Percentiles rank a stretch among this genome's conserved stretches.
phyloP scores from a whole-genome alignment of 2,888 invertebrate genomes.

The Caenorhabditis sp. region DNA sequence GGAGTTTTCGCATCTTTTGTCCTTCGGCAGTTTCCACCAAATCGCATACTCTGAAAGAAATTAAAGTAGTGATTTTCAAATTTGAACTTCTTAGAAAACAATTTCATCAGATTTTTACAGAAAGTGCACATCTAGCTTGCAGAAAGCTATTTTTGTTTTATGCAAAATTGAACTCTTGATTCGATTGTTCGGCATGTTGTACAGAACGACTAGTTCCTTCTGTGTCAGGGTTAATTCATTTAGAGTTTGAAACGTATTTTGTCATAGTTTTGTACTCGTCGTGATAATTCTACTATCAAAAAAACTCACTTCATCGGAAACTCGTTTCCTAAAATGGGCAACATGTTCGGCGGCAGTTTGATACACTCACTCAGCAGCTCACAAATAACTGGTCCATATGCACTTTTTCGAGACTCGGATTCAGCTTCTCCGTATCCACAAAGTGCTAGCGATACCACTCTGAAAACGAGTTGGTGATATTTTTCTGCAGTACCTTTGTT shows the following conservation, averaged over 20 bases:
- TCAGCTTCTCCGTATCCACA: conserved; percentile 40
- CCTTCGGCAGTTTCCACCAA: conserved; percentile 52
- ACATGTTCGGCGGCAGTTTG: conserved; percentile 29
- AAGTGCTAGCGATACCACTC: conserved; percentile 46
- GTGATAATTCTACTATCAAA: neutral
- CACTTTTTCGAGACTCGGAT: conserved; percentile 38
- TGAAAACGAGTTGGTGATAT: too few species aligned
- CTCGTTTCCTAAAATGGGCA: conserved; percentile 45
- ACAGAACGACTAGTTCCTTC: too few species aligned
- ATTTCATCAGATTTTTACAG: too few species aligned
- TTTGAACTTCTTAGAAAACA: neutral
- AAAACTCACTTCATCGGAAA: conserved; percentile 36
- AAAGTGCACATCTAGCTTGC: too few species aligned
- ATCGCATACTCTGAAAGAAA: conserved; percentile 45
- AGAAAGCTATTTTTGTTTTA: too few species aligned
- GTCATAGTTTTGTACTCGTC: neutral
- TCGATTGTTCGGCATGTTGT: too few species aligned
- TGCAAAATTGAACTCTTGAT: too few species aligned
- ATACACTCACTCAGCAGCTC: conserved; percentile 46
- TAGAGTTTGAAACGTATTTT: too few species aligned
- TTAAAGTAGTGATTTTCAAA: neutral
- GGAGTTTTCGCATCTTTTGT: conserved; percentile 27
- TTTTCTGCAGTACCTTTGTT: too few species aligned
- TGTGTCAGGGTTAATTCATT: too few species aligned
- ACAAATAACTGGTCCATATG: conserved; percentile 50